These are phyloP conservation scores for Catamblyrhynchus diadema DNA, from an alignment of 2,797 vertebrate genomes.

Conservation along the genomic window DNA sequence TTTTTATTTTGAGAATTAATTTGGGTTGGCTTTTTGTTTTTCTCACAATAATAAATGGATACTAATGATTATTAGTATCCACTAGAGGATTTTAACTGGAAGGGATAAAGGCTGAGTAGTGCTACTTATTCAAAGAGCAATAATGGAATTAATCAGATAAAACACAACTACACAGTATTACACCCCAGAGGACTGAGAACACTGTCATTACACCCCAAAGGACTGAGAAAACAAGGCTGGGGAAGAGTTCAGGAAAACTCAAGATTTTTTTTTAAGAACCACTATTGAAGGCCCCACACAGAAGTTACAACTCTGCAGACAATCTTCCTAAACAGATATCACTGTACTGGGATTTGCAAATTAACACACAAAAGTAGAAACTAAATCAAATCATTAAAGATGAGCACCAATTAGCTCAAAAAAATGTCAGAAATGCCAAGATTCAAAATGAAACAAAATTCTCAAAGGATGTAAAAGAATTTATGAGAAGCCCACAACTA, in stretches of 20 bases:
- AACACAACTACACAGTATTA: background rate
- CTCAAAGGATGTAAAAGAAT: background rate
- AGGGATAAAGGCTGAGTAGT: background rate
- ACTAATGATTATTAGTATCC: background rate
- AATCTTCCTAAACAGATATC: background rate
- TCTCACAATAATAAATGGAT: background rate
- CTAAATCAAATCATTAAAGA: background rate
- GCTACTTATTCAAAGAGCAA: background rate
- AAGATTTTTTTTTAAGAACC: background rate
- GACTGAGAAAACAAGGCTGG: background rate
- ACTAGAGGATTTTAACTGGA: background rate
- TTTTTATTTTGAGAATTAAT: background rate
- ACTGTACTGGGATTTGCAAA: background rate
- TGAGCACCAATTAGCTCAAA: background rate
- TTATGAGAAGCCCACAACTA: background rate
- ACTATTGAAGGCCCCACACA: background rate
- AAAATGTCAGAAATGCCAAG: background rate
- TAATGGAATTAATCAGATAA: background rate
- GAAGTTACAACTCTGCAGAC: background rate
- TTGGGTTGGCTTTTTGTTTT: accelerated
- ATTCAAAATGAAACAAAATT: background rate
- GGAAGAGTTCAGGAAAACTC: background rate
- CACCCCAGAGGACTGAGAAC: background rate
- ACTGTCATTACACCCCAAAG: background rate
- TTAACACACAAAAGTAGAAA: background rate